Evolutionary conservation across 2,113 vertebrate species (phyloP), one percentile per base, ranked within the genome.

Genomic region (Pogonocichla stellata): DNA sequence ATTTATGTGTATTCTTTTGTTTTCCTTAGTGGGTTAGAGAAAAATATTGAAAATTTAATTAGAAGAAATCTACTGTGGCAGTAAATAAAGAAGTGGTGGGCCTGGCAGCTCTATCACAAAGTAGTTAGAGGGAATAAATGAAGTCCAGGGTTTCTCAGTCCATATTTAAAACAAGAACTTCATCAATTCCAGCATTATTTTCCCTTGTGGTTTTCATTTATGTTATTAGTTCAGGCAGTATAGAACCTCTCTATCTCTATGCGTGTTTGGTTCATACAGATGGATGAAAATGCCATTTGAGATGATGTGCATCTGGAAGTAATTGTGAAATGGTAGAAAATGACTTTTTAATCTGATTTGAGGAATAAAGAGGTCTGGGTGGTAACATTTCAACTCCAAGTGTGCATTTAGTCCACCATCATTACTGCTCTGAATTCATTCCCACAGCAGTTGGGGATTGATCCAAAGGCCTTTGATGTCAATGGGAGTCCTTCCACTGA

Each of bases 271-370:
- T 90, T 81, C 80, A 57, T 96, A 38, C 91, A 97, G 93, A 97
- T 96, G 93, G 96, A 95, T 95, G 73, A 93, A 96, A 96, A 95
- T 91, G 47, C 71, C 54, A 26, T 93, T 95, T 89, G 65, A 96
- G 95, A 94, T 95, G 88, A 95, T 92, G 96, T 5, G 47, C 96
- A 94, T 96, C 96, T 96, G 96, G 89, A 96, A 97, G 96, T 95
- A 96, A 97, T 95, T 92, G 72, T 96, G 94, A 94, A 95, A 95
- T 70, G 70, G 94, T 64, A 93, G 67, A 95, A 96, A 97, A 96
- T 93, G 12, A 96, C 88, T 93, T 95, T 92, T 96, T 96, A 97
- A 93, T 95, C 95, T 97, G 88, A 94, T 97, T 96, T 94, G 88
- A 93, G 88, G 88, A 96, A 92, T 92, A 81, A 91, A 93, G 83